phyloP scores from a whole-genome alignment of 2,888 invertebrate species.

The Tanytarsus gracilentus region DNA sequence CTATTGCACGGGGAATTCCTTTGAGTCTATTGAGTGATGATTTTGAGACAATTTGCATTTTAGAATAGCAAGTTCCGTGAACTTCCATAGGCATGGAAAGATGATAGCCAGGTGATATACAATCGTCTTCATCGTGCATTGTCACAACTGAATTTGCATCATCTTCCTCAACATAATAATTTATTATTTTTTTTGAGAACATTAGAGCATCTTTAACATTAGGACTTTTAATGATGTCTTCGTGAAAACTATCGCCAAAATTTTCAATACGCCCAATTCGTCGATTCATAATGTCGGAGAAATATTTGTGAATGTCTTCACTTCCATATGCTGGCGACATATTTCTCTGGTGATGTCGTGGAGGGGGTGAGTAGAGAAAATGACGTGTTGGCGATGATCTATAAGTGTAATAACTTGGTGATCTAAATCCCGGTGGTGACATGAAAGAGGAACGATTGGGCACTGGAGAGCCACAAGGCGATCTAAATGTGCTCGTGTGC shows the following conservation, averaged over 20 bases:
- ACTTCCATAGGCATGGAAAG: constrained; percentile 43
- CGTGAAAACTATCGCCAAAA: constrained; percentile 5
- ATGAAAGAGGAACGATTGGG: constrained; percentile 30
- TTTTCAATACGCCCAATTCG: constrained; percentile 3
- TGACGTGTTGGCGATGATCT: constrained; percentile 23
- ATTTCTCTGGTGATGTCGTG: constrained; percentile 15
- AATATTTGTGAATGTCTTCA: constrained; percentile 35
- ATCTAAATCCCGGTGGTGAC: constrained; percentile 31
- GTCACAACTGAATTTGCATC: constrained; percentile 44
- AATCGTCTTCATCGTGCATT: constrained; percentile 44
- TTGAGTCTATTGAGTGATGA: constrained; percentile 40
- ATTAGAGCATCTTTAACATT: constrained; percentile 33
- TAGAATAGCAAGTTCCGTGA: constrained; percentile 43
- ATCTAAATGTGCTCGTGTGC: constrained; percentile 41
- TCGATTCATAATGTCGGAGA: constrained; percentile 27
- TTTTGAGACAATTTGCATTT: constrained; percentile 45
- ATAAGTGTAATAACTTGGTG: constrained; percentile 20
- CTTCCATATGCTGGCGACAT: constrained; percentile 33
- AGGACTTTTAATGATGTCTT: constrained; percentile 1
- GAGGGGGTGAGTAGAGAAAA: constrained; percentile 25
- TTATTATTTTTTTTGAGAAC: constrained; percentile 41
- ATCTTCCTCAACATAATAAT: constrained; percentile 43
- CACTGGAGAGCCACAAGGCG: constrained; percentile 42
- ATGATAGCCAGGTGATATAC: constrained; percentile 43
- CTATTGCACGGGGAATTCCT: constrained; percentile 37